A percentile compares a stretch with the other conserved stretches of the same genome.
Conservation (phyloP, 2,113 vertebrate genomes). For the Crotalus viridis region DNA sequence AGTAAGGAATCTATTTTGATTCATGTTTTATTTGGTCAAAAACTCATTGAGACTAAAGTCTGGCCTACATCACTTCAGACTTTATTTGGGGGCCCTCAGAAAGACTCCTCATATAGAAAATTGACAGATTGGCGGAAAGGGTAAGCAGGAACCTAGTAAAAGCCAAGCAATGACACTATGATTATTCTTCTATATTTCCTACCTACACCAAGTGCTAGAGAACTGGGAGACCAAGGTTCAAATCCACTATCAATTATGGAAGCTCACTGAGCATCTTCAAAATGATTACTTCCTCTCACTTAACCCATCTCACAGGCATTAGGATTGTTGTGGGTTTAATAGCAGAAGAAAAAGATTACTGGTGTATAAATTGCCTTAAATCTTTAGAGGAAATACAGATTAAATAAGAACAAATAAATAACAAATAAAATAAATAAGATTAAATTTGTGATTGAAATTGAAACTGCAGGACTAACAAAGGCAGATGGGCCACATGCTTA, state of each 20-base stretch:
- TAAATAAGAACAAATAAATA: background rate
- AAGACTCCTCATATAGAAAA: background rate
- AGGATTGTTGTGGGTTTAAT: background rate
- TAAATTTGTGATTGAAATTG: background rate
- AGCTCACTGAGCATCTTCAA: background rate
- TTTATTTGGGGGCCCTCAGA: background rate
- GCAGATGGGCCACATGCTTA: background rate
- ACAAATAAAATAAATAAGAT: background rate
- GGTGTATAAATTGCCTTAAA: background rate
- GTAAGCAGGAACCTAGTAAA: background rate
- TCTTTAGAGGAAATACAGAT: background rate
- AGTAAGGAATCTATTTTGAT: background rate
- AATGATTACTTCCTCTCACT: background rate
- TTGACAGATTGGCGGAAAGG: too few relatives aligned
- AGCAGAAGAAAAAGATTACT: background rate
- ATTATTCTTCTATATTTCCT: background rate
- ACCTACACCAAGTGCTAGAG: background rate
- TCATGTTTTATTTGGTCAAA: background rate
- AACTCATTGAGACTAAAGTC: background rate
- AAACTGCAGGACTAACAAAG: background rate
- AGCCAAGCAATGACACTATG: background rate
- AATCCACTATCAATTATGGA: background rate
- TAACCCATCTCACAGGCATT: background rate
- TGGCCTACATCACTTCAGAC: background rate
- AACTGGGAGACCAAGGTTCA: background rate